Evolutionary conservation across 2,113 vertebrate species (phyloP), one percentile per base, ranked within the genome.

Genomic region (Glaucomys volans): DNA sequence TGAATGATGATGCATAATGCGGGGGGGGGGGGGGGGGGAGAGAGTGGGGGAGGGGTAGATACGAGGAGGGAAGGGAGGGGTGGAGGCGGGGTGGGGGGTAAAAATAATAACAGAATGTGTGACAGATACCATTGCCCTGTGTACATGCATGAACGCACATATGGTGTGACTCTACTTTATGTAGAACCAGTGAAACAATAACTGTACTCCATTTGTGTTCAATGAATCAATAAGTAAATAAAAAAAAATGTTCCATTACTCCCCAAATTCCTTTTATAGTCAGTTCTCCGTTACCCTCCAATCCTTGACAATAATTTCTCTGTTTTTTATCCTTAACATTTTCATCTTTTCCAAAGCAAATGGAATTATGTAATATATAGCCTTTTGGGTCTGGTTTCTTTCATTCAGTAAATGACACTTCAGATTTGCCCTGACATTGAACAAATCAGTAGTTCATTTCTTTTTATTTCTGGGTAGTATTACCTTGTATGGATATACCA

Each of bases 321-420:
- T 90, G 9, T 67, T 97, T 97, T 82, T 11, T 32, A 50, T 82
- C 57, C 26, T 20, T 69, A 35, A 28, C 11, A 3, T 79, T 95
- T 94, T 86, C 40, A 0, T 84, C n/a, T 85, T 97, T 94, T 87
- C 50, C 32, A 84, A 44, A 94, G 67, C 72, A 67, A 52, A 44
- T 82, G n/a, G 13, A 87, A 83, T 54, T 11, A 72, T 30, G 1
- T 17, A 90, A 57, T 59, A 57, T 28, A 30, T 26, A 80, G 16
- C 13, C 22, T 91, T 95, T 88, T 62, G 44, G 22, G 30, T 88
- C 37, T 91, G 10, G 6, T 12, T 90, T 79, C 26, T 88, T 89
- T 82, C 30, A 52, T 91, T 85, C 52, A 85, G 44, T 26, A 94
- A 94, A 88, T 84, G 67, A 26, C 24, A 47, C 18, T 57, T 95